Base-by-base conservation (phyloP, 2,888 invertebrate species). In the Spodoptera littoralis region DNA sequence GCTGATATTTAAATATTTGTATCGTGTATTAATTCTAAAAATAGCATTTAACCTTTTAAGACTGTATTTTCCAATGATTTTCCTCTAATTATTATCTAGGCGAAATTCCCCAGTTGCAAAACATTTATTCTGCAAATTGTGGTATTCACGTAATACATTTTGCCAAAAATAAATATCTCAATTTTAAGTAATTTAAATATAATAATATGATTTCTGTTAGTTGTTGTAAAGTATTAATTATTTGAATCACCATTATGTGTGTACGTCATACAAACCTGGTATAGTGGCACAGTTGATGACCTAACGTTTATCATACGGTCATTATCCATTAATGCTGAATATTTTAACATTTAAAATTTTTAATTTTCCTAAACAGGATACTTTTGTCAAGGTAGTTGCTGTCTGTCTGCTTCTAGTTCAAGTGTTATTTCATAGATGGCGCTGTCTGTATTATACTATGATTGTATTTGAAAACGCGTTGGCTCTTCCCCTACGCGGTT, bases 251-350 rank as follows among this genome's bases (percentile, higher is more conserved):
- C 18, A 36, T 1, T 36, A 36, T 18, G 27, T 3, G 2, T 24
- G 44, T 72, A 53, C 53, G 56, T 72, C 70, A 72, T 46, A n/a
- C 44, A 52, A 55, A 46, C 22, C 22, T 12, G 50, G 27, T 27
- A 45, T 49, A n/a, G 52, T 2, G 18, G 18, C 1, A 18, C 18
- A 18, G 18, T 3, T 22, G 49, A 64, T 68, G 64, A 64, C 46
- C 57, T 54, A 58, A 64, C 47, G 55, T 44, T 44, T 70, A 55
- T 55, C 47, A 59, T 69, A 54, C 73, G 69, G 58, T 52, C 57
- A 59, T 60, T 75, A 52, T 62, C 63, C 57, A 69, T 65, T 56
- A 57, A 70, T 70, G 45, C 13, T 48, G 49, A 51, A 60, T 70
- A 51, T 65, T 58, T 54, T 47, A 47, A 54, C 51, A 59, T 51